These are phyloP conservation scores for Coreoperca whiteheadi DNA, from an alignment of 2,113 vertebrate species.

Conservation along the genomic window DNA sequence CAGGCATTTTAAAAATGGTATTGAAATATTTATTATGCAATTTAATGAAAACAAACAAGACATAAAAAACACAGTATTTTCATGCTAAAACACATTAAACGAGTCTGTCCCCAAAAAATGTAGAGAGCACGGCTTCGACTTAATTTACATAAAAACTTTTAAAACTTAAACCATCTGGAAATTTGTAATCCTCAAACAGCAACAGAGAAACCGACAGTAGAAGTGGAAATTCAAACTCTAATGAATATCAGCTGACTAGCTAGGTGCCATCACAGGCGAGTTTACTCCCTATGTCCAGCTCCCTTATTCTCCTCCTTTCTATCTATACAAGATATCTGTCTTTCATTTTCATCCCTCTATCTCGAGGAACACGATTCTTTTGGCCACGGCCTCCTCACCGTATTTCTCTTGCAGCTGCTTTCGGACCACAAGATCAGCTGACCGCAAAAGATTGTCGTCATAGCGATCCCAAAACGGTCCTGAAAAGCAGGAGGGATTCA, in stretches of 20 bases:
- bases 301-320: neutral
- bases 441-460: slow-evolving; percentile 74
- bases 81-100: slow-evolving; percentile 31
- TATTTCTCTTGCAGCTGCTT: slow-evolving; percentile 75
- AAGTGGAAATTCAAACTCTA: too few species aligned
- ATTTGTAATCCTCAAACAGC: too few species aligned
- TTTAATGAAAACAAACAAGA: slow-evolving; percentile 11
- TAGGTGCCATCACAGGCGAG: too few species aligned
- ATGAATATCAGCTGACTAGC: too few species aligned
- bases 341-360: slow-evolving; percentile 50
- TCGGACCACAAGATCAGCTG: slow-evolving; percentile 32
- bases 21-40: neutral
- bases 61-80: neutral
- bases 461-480: slow-evolving; percentile 65
- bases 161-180: neutral
- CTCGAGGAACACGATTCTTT: slow-evolving; percentile 77
- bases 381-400: slow-evolving; percentile 70
- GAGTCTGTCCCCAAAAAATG: neutral
- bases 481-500: slow-evolving; percentile 16
- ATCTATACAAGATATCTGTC: neutral
- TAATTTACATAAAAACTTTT: neutral
- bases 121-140: neutral
- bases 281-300: neutral
- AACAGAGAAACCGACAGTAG: too few species aligned
- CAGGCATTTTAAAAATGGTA: neutral